phyloP scores from a whole-genome alignment of 2,888 invertebrate genomes.

The Chrysodeixis includens region DNA sequence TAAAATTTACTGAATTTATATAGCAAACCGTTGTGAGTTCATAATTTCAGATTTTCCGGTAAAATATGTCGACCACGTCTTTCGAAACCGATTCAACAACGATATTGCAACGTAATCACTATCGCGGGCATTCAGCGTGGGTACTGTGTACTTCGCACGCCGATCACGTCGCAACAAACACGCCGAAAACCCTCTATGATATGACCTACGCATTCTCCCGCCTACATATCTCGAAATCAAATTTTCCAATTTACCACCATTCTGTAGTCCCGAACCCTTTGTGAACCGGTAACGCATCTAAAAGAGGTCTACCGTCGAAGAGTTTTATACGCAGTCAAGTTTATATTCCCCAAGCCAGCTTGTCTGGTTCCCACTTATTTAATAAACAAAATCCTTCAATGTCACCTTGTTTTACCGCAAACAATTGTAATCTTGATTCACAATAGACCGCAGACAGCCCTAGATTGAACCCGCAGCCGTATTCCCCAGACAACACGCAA shows the following conservation, averaged over 20 bases:
- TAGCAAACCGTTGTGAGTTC: too few relatives aligned
- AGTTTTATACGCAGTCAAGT: background rate
- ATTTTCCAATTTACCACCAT: slow-evolving; percentile 13
- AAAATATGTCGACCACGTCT: slow-evolving; percentile 1
- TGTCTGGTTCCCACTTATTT: too few relatives aligned
- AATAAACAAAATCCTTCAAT: background rate
- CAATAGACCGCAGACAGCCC: slow-evolving; percentile 27
- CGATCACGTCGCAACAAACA: background rate
- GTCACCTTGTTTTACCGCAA: slow-evolving; percentile 16
- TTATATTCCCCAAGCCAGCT: background rate
- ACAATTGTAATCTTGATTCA: slow-evolving; percentile 18
- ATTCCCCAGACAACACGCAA: slow-evolving; percentile 26
- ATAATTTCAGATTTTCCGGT: background rate
- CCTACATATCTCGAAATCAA: background rate
- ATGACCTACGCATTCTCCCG: background rate
- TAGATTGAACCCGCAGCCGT: slow-evolving; percentile 28
- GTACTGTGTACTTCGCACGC: background rate
- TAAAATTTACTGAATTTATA: too few relatives aligned
- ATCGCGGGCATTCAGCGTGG: background rate
- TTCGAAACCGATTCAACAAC: background rate
- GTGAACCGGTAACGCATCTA: background rate
- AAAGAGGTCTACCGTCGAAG: background rate
- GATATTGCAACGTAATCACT: background rate
- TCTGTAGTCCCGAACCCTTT: background rate
- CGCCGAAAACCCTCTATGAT: background rate